Base-by-base conservation (phyloP, 2,888 invertebrate genomes). In the Drosophila kambysellisi region DNA sequence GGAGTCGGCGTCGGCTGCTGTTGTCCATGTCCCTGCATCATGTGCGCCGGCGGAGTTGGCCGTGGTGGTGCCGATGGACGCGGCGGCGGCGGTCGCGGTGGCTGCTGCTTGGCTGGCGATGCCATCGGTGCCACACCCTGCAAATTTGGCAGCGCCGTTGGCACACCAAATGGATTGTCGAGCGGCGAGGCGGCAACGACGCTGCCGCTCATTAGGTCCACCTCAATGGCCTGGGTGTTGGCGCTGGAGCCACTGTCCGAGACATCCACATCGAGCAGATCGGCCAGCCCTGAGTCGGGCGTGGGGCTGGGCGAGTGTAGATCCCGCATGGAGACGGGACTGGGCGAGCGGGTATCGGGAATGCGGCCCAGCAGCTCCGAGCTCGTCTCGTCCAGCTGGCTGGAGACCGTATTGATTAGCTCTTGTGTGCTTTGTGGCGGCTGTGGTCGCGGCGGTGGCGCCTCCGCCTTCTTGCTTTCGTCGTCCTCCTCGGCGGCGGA, bases 321-420 rank as follows among this genome's bases (percentile, higher is more conserved):
- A 83, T 96, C 96, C 50, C 96, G 94, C 94, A 97, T 96, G 12
- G 97, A 96, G 0, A 97, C 96, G 0, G 98, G 98, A 92, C 97
- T 97, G 0, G 98, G 98, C 1, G 97, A 97, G 79, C 97, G 95
- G 0, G 97, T 97, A 7, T 96, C 97, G 60, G 97, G 97, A 72
- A 97, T 95, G 70, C 97, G 95, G 82, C 97, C 97, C 65, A 98
- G 93, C 61, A 98, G 93, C 90, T 97, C 96, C 5, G 96, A 96
- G 83, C 97, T 97, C 0, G 97, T 97, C 58, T 97, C 97, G 90
- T 98, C 97, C 95, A 98, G 95, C 65, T 97, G 97, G 3, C 97
- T 97, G 43, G 98, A 97, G 1, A 98, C 97, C 39, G 96, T 97
- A 80, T 96, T 94, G 56, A 98, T 96, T 30, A 98, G 94, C 90